These are phyloP conservation scores for Monomorium pharaonis DNA, from an alignment of 1,140 invertebrate genomes.

Conservation along the genomic window DNA sequence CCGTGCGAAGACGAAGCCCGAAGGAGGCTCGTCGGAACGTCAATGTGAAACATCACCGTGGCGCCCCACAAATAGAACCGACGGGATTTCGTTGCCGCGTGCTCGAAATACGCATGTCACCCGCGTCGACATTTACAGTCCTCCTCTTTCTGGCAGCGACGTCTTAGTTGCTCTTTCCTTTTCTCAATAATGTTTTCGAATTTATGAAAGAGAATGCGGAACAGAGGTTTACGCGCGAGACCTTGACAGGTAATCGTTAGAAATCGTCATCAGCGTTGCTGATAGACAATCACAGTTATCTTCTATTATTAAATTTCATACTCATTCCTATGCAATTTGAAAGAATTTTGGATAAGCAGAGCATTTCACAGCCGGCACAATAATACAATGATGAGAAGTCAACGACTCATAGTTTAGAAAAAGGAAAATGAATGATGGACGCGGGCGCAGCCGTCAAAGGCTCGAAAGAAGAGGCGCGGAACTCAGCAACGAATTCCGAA, in stretches of 20 bases:
- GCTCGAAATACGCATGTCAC: constrained; percentile 75
- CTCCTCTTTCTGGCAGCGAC: constrained; percentile 55
- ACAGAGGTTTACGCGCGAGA: neutral
- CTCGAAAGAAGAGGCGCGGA: constrained; percentile 62
- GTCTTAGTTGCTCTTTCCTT: constrained; percentile 47
- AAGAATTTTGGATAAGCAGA: neutral
- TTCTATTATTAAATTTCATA: neutral
- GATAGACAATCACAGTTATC: neutral
- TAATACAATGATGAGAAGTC: neutral
- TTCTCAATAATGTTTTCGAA: constrained; percentile 14
- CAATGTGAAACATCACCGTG: constrained; percentile 73
- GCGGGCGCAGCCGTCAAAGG: too few relatives aligned
- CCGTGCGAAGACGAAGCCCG: constrained; percentile 39
- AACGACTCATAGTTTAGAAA: neutral
- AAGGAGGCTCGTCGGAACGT: constrained; percentile 65
- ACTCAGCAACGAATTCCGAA: constrained; percentile 76
- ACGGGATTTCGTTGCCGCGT: constrained; percentile 72
- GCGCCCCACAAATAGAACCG: constrained; percentile 73
- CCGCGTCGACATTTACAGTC: constrained; percentile 72
- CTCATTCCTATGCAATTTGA: neutral
- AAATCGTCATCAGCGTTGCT: neutral
- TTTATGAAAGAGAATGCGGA: constrained; percentile 1
- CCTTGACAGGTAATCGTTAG: neutral
- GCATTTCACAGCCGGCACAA: neutral
- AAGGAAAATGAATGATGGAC: neutral